phyloP scores from a whole-genome alignment of 2,888 invertebrate species.

The Eubasilissa splendida region DNA sequence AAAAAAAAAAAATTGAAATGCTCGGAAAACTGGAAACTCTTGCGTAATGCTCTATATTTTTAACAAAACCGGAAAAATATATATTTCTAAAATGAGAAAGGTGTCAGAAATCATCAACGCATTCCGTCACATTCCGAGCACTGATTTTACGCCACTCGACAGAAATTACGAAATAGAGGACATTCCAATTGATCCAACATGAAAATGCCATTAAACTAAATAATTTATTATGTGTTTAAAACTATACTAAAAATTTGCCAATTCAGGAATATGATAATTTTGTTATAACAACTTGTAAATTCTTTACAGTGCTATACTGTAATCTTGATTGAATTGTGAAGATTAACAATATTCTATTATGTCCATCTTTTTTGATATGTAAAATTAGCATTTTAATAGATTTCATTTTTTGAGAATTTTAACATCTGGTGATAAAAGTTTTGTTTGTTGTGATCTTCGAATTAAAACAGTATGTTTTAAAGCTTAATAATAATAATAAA shows the following conservation, averaged over 20 bases:
- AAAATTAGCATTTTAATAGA: slow-evolving; percentile 26
- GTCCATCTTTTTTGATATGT: slow-evolving; percentile 6
- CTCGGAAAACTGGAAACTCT: neutral
- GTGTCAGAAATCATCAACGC: no score
- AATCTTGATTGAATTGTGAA: slow-evolving; percentile 18
- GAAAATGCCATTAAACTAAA: slow-evolving; percentile 1
- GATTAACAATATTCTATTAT: slow-evolving; percentile 1
- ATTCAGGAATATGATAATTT: slow-evolving; percentile 14
- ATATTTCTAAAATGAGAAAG: no score
- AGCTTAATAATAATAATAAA: slow-evolving; percentile 17
- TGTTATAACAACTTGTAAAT: neutral
- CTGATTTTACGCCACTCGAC: neutral
- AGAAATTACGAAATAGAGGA: neutral
- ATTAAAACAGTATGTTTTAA: neutral
- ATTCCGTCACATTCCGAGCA: no score
- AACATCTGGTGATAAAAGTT: slow-evolving; percentile 16
- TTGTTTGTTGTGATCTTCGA: slow-evolving; percentile 1
- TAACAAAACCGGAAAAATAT: no score
- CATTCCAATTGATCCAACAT: slow-evolving; percentile 1
- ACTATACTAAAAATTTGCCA: neutral
- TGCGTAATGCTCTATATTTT: no score
- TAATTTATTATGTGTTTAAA: neutral
- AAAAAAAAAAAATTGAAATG: neutral
- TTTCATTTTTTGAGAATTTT: slow-evolving; percentile 19
- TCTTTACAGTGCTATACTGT: neutral